Evolutionary conservation across 1,140 invertebrate genomes (phyloP), one percentile per base, ranked within the genome.

Genomic region (Anadara kagoshimensis): DNA sequence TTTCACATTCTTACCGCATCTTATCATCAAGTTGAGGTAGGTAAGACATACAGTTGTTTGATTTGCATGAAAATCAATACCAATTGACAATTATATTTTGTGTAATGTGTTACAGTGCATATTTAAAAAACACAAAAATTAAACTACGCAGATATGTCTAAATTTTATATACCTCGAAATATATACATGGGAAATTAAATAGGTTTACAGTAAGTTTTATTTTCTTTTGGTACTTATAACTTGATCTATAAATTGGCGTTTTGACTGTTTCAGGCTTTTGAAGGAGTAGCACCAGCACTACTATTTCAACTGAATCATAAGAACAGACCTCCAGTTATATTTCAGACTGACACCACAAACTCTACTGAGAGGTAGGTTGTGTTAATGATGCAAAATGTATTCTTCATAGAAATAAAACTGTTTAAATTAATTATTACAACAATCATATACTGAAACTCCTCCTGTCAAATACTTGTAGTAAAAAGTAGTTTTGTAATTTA

Each of bases 231-330:
- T 8, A 18, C 36, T 43, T 44, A 3, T 62, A 8, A 10, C 59
- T 43, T 11, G n/a, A n/a, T n/a, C n/a, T 49, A 12, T 45, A 64
- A 26, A 51, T 20, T 1, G 22, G 14, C 5, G 18, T 53, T 26
- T 53, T 51, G 14, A 22, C n/a, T 44, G 12, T 56, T 70, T 24
- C 43, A 70, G 69, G 57, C 22, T 22, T 57, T 41, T 56, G 69
- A 70, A 56, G 69, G 69, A 18, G 29, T 62, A 26, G 51, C 56
- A 26, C 14, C 47, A 12, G 24, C 58, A 12, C 54, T 70, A 14
- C 29, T 70, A 36, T 70, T 70, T 53, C 49, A 70, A 24, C 24
- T 70, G 20, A 70, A 22, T 14, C 69, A 70, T 29, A 62, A 64
- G 24, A 70, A 70, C 24, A 58, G 57, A 20, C 41, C 59, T 29